Conservation (phyloP, 35 echinoderm and acorn worm genomes). For the Eucidaris tribuloides region DNA sequence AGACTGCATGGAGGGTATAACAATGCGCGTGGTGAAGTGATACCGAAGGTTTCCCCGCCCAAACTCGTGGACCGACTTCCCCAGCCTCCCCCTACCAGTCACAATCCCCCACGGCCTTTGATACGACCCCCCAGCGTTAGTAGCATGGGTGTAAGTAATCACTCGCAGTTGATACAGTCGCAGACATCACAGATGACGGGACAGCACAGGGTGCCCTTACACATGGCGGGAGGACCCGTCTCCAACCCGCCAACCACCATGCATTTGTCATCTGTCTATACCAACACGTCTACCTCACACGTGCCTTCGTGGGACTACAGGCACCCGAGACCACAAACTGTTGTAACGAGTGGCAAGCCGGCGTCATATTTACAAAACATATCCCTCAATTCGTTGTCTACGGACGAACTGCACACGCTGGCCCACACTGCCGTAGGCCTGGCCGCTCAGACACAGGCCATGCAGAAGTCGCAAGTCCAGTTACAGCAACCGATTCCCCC, state of each 20-base stretch:
- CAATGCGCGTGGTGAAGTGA: conserved; percentile 35
- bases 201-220: neutral
- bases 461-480: conserved; percentile 1
- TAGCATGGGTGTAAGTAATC: neutral
- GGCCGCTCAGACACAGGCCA: neutral
- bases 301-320: conserved; percentile 20
- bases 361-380: neutral
- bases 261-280: neutral
- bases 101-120: neutral
- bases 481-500: neutral
- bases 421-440: neutral
- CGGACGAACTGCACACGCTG: neutral
- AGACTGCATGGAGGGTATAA: conserved; percentile 95
- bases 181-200: conserved; percentile 7
- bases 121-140: neutral
- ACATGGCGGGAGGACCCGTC: neutral
- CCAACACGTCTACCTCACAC: conserved; percentile 14
- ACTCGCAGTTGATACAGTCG: neutral
- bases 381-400: neutral
- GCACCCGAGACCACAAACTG: neutral
- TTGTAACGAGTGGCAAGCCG: neutral
- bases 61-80: conserved; percentile 7
- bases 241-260: neutral
- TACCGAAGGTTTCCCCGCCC: neutral
- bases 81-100: conserved; percentile 8